Conservation (phyloP, 2,113 vertebrate genomes). For the Apteryx mantelli region DNA sequence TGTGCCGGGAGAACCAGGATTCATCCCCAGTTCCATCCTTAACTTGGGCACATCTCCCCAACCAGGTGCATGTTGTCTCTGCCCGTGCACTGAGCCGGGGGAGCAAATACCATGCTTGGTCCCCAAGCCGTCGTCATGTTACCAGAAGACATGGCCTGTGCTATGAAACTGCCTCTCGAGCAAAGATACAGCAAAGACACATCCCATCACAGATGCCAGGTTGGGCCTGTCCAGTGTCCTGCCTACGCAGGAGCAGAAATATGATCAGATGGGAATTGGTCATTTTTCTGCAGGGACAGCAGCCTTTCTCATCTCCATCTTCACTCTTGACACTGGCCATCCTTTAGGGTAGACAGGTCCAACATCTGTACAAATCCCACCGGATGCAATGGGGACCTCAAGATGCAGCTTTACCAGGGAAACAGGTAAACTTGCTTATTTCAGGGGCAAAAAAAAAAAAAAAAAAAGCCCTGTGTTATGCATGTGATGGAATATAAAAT, state of each 20-base stretch:
- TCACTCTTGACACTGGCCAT: not conserved
- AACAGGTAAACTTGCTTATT: not conserved
- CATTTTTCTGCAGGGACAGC: not conserved
- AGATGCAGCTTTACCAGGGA: not conserved
- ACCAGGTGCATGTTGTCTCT: not conserved
- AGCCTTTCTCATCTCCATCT: not conserved
- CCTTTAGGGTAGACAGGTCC: not conserved
- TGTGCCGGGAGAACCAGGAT: not conserved
- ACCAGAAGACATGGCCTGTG: not conserved
- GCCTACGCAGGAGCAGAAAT: not conserved
- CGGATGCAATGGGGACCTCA: accelerated
- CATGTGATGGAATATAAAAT: not conserved
- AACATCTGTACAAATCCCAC: not conserved
- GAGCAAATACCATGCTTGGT: accelerated
- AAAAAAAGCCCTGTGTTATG: too few species aligned
- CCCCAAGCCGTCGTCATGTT: not conserved
- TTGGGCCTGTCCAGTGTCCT: not conserved
- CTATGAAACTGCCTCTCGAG: not conserved
- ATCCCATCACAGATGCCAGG: not conserved
- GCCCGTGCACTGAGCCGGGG: too few species aligned
- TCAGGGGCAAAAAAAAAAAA: not conserved
- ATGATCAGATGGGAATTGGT: not conserved
- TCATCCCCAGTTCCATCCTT: not conserved
- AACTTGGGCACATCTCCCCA: not conserved
- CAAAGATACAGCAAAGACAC: not conserved